Conservation (phyloP, 37 sponge, comb jelly and placozoan species). For the Cliona cf. orientalis region DNA sequence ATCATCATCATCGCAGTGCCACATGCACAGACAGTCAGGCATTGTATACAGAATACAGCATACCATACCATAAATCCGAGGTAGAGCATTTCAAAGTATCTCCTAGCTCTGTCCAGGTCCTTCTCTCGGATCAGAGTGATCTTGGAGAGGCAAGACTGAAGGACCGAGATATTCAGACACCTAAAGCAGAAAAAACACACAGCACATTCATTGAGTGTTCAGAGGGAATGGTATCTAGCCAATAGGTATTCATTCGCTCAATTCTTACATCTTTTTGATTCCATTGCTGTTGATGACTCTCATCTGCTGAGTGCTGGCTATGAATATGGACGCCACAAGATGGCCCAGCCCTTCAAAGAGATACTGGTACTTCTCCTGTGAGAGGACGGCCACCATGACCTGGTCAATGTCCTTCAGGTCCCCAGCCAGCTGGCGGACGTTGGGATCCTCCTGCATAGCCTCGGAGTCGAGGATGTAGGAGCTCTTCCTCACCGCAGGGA, state of each 20-base stretch:
- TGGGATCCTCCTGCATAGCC: conserved; percentile 38
- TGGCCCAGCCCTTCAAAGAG: conserved; percentile 97
- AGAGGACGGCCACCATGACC: conserved; percentile 50
- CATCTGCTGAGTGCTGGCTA: conserved; percentile 61
- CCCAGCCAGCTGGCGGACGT: conserved; percentile 54
- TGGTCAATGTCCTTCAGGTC: conserved; percentile 70
- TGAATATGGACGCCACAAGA: conserved; percentile 81
- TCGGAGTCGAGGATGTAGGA: conserved; percentile 47
- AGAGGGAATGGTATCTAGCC: neutral
- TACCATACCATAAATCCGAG: conserved; percentile 79
- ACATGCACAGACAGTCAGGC: neutral
- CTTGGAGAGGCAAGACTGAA: conserved; percentile 93
- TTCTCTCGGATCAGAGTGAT: conserved; percentile 90
- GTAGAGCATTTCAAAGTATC: conserved; percentile 93
- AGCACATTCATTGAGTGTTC: neutral
- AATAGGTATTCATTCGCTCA: neutral
- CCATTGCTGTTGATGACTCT: conserved; percentile 74
- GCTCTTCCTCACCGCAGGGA: conserved; percentile 69
- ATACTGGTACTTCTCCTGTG: conserved; percentile 68
- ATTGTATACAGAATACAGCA: neutral
- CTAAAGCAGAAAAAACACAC: conserved; percentile 29
- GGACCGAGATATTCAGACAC: conserved; percentile 83
- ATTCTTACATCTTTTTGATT: conserved; percentile 90
- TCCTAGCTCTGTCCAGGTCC: conserved; percentile 85
- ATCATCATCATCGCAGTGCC: too few relatives aligned